Percentiles rank a stretch among this genome's conserved stretches.
These are phyloP conservation scores for Lemur catta DNA, from an alignment of 2,797 vertebrate genomes.

Conservation along the genomic window DNA sequence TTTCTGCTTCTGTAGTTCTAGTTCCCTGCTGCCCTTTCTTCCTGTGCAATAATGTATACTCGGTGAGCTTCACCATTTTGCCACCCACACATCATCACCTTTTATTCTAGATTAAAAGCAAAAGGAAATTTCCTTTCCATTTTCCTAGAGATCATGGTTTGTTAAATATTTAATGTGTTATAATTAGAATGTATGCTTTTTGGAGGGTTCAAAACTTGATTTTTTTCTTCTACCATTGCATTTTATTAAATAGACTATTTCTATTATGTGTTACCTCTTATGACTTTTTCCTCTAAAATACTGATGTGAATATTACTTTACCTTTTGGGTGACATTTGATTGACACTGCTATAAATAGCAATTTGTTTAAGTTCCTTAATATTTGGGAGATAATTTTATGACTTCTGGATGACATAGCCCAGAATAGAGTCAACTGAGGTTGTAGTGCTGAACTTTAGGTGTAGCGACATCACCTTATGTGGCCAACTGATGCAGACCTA, in stretches of 20 bases:
- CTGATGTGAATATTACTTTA: constrained; percentile 51
- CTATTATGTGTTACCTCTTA: background rate
- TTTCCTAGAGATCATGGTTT: constrained; percentile 41
- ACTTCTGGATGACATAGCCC: background rate
- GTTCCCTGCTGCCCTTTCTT: constrained; percentile 69
- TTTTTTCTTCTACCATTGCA: background rate
- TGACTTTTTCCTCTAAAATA: constrained; percentile 18
- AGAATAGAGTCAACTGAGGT: background rate
- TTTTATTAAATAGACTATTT: constrained; percentile 50
- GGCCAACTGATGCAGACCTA: background rate
- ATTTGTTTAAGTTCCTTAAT: constrained; percentile 11
- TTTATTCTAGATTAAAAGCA: constrained; percentile 80
- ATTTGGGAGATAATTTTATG: constrained; percentile 25
- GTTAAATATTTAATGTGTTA: constrained; percentile 63
- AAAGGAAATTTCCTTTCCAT: constrained; percentile 74
- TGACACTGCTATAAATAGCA: constrained; percentile 63
- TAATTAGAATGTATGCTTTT: constrained; percentile 27
- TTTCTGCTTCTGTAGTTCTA: constrained; percentile 56
- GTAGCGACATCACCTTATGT: background rate
- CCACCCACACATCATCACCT: constrained; percentile 76
- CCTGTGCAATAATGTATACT: constrained; percentile 73
- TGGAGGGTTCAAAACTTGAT: background rate
- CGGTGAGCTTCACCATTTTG: constrained; percentile 70
- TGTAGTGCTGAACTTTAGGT: background rate
- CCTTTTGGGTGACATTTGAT: constrained; percentile 61